phyloP scores from a whole-genome alignment of 2,888 invertebrate genomes.

The Mythimna lalbum region DNA sequence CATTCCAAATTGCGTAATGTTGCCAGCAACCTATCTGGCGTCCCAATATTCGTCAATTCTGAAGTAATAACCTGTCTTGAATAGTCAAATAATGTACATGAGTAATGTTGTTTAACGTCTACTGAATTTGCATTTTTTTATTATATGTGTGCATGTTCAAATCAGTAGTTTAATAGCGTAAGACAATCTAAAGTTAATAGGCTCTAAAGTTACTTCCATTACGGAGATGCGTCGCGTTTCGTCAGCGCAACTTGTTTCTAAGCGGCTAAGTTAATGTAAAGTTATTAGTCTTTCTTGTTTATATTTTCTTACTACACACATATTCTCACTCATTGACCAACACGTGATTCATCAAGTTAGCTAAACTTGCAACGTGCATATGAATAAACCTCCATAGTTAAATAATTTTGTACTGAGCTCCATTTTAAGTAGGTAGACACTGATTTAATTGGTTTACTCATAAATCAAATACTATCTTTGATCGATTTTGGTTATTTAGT shows the following conservation, averaged over 20 bases:
- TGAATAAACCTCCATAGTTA: conserved; percentile 29
- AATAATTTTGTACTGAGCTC: conserved; percentile 27
- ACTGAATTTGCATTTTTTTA: conserved; percentile 36
- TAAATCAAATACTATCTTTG: conserved; percentile 43
- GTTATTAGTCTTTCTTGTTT: conserved; percentile 65
- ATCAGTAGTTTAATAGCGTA: conserved; percentile 55
- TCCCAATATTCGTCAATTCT: conserved; percentile 41
- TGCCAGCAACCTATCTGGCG: conserved; percentile 38
- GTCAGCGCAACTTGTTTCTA: conserved; percentile 51
- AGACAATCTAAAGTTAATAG: conserved; percentile 58
- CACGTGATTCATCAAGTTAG: conserved; percentile 57
- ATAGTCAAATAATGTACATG: conserved; percentile 36
- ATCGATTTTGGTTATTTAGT: conserved; percentile 39
- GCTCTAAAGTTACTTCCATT: conserved; percentile 56
- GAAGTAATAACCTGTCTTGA: conserved; percentile 39
- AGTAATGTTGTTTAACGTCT: conserved; percentile 34
- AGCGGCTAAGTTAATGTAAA: conserved; percentile 53
- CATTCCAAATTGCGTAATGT: conserved; percentile 41
- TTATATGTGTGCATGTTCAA: conserved; percentile 37
- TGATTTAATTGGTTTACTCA: conserved; percentile 39
- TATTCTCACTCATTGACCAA: conserved; percentile 59
- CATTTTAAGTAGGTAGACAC: conserved; percentile 28
- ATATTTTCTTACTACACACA: conserved; percentile 62
- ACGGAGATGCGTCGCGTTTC: conserved; percentile 49
- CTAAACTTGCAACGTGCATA: conserved; percentile 8